Evolutionary conservation across 1,140 invertebrate species (phyloP), one percentile per base, ranked within the genome.

Genomic region (Brachionus asplanchnoidis): DNA sequence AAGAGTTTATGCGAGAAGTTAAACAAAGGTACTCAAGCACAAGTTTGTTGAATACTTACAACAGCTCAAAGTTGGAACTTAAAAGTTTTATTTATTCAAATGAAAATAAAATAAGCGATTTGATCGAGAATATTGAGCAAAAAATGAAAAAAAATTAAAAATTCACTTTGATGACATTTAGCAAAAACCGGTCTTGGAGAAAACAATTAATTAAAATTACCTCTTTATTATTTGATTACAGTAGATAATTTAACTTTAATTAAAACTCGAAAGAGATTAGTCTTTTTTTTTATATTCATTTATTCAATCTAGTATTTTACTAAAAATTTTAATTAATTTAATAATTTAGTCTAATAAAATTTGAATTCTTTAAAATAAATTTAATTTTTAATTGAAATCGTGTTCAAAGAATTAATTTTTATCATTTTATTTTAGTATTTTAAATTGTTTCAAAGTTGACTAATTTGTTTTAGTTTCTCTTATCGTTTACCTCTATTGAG

Each of bases 71-170:
- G 50, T 23, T 77, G 26, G 73, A 77, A n/a, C 20, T 77, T 26
- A 77, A 77, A 50, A 50, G 32, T 32, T 50, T 53, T 50, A 77
- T 77, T 50, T 50, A 77, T 50, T 20, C 40, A 14, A 77, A 77
- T 77, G 73, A 77, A 32, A 77, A 77, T 14, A 77, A 77, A 50
- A 77, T 77, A 11, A 77, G 73, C 14, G 73, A 77, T 50, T 50
- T 77, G n/a, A 77, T 77, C 44, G 73, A 77, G 26, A 77, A 77
- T 53, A 36, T 77, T 36, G 73, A 77, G 23, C 40, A 28, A 36
- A 77, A 77, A 77, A 77, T 77, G 73, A 77, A 77, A 77, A 77
- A 77, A 28, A 50, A 73, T 73, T 73, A 73, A 73, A 7, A 60
- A 60, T 53, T n/a, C 53, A 23, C 20, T 23, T 60, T 60, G 9